Conservation (phyloP, 2,113 vertebrate species). For the Circaetus gallicus region DNA sequence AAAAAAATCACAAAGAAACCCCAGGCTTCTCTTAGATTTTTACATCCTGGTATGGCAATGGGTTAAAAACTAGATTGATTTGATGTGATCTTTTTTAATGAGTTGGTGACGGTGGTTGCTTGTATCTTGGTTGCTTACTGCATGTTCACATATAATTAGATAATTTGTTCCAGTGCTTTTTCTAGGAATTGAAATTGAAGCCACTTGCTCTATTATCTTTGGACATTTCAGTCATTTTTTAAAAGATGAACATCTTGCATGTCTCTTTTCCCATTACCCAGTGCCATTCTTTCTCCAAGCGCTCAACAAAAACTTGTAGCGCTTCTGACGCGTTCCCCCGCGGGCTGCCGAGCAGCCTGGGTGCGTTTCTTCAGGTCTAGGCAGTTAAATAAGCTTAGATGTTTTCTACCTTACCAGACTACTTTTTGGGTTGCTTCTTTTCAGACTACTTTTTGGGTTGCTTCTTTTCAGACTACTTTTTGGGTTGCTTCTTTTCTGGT, state of each 20-base stretch:
- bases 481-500: background rate
- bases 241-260: background rate
- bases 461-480: background rate
- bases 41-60: background rate
- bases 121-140: background rate
- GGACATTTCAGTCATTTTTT: background rate
- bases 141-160: background rate
- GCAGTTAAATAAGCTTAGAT: background rate
- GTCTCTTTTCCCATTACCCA: background rate
- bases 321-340: fast-evolving
- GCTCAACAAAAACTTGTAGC: background rate
- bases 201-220: background rate
- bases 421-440: no score
- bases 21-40: background rate
- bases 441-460: background rate
- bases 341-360: background rate
- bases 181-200: background rate
- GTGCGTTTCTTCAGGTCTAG: background rate
- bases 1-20: background rate
- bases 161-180: background rate
- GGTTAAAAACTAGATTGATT: background rate
- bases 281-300: background rate
- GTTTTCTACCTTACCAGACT: background rate
- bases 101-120: background rate
- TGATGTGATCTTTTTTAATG: background rate